phyloP scores from a whole-genome alignment of 2,797 vertebrate genomes.

The Melanogrammus aeglefinus region DNA sequence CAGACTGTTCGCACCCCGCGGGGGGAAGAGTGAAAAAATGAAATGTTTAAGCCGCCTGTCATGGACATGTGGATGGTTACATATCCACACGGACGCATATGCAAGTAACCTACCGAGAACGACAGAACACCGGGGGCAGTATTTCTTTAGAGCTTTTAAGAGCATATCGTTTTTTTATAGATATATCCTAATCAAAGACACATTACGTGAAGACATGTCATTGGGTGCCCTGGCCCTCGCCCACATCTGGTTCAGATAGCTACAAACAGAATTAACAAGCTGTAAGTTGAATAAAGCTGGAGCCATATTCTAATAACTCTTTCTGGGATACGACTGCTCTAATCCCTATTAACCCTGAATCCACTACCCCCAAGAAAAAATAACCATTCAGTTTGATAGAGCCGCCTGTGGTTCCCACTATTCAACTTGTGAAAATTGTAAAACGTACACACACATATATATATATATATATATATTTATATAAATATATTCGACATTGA shows the following conservation, averaged over 20 bases:
- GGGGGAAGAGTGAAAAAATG: slow-evolving; percentile 62
- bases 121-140: slow-evolving; percentile 42
- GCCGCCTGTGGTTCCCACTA: background rate
- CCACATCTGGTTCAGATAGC: slow-evolving; percentile 70
- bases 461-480: background rate
- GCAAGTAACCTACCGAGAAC: slow-evolving; percentile 31
- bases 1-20: slow-evolving; percentile 58
- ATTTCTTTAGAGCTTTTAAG: slow-evolving; percentile 58
- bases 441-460: background rate
- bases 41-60: slow-evolving; percentile 32
- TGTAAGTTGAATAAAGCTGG: slow-evolving; percentile 48
- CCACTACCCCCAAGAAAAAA: slow-evolving; percentile 27
- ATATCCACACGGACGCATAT: slow-evolving; percentile 1
- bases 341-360: slow-evolving; percentile 49
- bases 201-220: slow-evolving; percentile 63
- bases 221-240: slow-evolving; percentile 56
- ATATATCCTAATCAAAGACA: slow-evolving; percentile 64
- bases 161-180: slow-evolving; percentile 58
- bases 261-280: slow-evolving; percentile 42
- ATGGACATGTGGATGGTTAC: slow-evolving; percentile 11
- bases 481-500: background rate
- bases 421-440: background rate
- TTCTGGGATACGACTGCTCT: background rate
- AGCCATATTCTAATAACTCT: slow-evolving; percentile 28
- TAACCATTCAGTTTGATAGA: slow-evolving; percentile 23